These are phyloP conservation scores for Pseudorhiza aurosa DNA, from an alignment of 30 jellyfish, hydroid and myxozoan species.

Conservation along the genomic window DNA sequence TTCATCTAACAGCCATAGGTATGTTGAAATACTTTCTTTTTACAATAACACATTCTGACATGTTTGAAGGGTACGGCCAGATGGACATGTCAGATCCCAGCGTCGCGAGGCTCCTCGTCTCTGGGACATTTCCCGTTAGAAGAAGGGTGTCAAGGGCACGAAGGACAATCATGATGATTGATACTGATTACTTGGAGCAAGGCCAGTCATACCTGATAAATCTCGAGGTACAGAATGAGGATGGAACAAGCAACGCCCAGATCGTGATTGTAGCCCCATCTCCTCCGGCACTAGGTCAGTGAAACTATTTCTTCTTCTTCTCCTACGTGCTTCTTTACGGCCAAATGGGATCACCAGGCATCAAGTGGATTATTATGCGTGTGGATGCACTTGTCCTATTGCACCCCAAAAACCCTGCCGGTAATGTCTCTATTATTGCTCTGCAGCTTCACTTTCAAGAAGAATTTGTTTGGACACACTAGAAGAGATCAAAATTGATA, in stretches of 20 bases:
- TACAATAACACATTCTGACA: not conserved
- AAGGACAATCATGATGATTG: slow-evolving; percentile 6
- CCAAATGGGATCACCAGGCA: too few relatives aligned
- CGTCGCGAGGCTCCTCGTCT: slow-evolving; percentile 1
- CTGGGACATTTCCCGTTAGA: not conserved
- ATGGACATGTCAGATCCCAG: slow-evolving; percentile 24
- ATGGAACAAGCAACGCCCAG: slow-evolving; percentile 66
- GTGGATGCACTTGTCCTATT: too few relatives aligned
- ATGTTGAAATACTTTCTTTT: too few relatives aligned
- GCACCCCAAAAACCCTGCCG: too few relatives aligned
- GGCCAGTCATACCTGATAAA: slow-evolving; percentile 38
- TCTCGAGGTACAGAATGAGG: slow-evolving; percentile 50
- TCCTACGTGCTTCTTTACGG: too few relatives aligned
- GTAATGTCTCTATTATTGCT: too few relatives aligned
- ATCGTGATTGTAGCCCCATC: slow-evolving; percentile 43
- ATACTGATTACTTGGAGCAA: slow-evolving; percentile 20
- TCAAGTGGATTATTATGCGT: too few relatives aligned
- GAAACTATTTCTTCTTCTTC: too few relatives aligned
- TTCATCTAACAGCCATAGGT: too few relatives aligned
- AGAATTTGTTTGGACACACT: too few relatives aligned
- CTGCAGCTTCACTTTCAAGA: too few relatives aligned
- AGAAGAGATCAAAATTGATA: not conserved
- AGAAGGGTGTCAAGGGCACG: not conserved
- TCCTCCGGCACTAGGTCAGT: slow-evolving; percentile 70
- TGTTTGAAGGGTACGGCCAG: slow-evolving; percentile 8